Conservation (phyloP, 1,140 invertebrate genomes). For the Danaus melanippus region DNA sequence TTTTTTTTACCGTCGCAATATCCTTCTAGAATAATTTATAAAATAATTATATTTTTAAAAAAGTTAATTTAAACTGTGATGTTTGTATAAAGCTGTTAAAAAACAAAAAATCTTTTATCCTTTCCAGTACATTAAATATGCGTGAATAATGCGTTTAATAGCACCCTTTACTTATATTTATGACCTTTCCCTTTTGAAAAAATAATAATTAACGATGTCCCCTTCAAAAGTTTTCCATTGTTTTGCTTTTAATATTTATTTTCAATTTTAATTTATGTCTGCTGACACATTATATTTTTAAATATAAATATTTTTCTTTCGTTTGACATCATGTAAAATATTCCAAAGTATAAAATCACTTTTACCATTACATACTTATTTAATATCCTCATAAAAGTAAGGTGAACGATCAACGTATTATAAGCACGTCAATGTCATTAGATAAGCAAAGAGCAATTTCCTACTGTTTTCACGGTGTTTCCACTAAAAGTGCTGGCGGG, state of each 20-base stretch:
- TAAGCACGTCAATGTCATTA: background rate
- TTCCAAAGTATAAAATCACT: too few species aligned
- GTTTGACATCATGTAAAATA: too few species aligned
- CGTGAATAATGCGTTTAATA: conserved; percentile 68
- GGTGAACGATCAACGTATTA: too few species aligned
- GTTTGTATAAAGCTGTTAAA: conserved; percentile 62
- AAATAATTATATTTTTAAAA: too few species aligned
- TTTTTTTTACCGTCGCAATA: too few species aligned
- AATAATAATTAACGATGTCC: conserved; percentile 58
- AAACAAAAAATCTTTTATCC: conserved; percentile 62
- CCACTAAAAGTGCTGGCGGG: conserved; percentile 38
- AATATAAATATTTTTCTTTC: too few species aligned
- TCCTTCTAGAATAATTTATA: too few species aligned
- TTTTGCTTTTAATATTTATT: conserved; percentile 36
- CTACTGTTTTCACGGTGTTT: conserved; percentile 36
- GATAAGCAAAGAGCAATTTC: conserved; percentile 8
- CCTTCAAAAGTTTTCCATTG: conserved; percentile 50
- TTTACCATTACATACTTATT: too few species aligned
- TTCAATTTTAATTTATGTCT: conserved; percentile 17
- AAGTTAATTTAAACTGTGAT: conserved; percentile 51
- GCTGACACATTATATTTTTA: too few species aligned
- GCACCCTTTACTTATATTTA: conserved; percentile 68
- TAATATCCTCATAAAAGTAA: too few species aligned
- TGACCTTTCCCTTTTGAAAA: conserved; percentile 50
- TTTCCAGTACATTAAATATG: conserved; percentile 70